These are phyloP conservation scores for Allobates femoralis DNA, from an alignment of 2,797 vertebrate genomes.

Conservation along the genomic window DNA sequence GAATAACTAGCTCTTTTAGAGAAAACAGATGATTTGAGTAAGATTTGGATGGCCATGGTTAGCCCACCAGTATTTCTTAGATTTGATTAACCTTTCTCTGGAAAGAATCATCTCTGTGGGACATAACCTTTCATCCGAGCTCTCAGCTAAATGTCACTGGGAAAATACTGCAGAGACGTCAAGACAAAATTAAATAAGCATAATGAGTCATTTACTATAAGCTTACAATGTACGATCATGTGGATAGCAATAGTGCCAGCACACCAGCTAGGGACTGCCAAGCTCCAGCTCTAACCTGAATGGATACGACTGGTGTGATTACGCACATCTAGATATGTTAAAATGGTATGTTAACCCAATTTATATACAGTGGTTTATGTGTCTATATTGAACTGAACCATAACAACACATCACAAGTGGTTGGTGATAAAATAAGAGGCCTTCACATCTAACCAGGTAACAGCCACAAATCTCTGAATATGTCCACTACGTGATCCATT, in stretches of 20 bases:
- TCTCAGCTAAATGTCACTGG: constrained; percentile 68
- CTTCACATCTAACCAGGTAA: neutral
- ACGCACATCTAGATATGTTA: neutral
- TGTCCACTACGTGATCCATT: too few relatives aligned
- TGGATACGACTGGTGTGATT: neutral
- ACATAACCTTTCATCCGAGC: constrained; percentile 58
- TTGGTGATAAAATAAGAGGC: neutral
- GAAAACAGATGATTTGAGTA: neutral
- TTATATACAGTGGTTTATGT: neutral
- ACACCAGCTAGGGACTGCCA: neutral
- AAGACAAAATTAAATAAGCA: constrained; percentile 37
- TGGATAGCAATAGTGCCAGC: neutral
- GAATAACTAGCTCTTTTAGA: neutral
- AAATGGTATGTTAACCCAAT: neutral
- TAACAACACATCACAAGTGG: neutral
- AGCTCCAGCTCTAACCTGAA: neutral
- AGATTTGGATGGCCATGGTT: constrained; percentile 1
- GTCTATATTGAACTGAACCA: neutral
- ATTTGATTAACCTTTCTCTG: constrained; percentile 46
- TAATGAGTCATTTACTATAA: constrained; percentile 29
- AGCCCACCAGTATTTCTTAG: neutral
- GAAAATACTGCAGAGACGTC: constrained; percentile 64
- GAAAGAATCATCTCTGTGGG: constrained; percentile 61
- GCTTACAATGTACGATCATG: neutral
- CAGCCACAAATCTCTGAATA: neutral